Evolutionary conservation across 2,797 vertebrate genomes (phyloP).

Genomic region (Hyperoplus lanceolatus): DNA sequence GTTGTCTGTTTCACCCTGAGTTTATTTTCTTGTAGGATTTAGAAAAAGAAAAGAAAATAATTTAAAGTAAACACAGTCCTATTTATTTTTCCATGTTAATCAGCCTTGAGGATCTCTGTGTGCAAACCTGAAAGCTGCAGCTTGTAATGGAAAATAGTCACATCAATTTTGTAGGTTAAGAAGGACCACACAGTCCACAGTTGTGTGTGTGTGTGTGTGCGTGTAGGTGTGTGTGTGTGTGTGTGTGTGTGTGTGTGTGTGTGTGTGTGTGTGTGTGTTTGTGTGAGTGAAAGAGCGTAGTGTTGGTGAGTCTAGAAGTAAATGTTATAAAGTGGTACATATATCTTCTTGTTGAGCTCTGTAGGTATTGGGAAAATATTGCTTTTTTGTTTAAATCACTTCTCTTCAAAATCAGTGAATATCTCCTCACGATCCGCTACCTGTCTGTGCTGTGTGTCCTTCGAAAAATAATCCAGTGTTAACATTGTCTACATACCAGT

Average conservation of each 20-base stretch:
- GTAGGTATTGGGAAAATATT: neutral
- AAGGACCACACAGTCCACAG: constrained; percentile 50
- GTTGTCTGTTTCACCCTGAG: neutral
- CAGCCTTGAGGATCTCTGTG: constrained; percentile 20
- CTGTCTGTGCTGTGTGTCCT: too few relatives aligned
- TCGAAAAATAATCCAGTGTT: too few relatives aligned
- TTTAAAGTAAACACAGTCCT: neutral
- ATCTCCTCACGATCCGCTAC: too few relatives aligned
- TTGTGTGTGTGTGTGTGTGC: neutral
- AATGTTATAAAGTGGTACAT: neutral
- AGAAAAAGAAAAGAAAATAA: neutral
- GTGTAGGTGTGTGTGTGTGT: too few relatives aligned
- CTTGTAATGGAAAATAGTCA: constrained; percentile 39
- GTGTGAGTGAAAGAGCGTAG: constrained; percentile 31
- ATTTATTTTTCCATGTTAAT: constrained; percentile 55
- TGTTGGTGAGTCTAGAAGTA: constrained; percentile 10
- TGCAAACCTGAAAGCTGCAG: constrained; percentile 33
- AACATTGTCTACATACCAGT: too few relatives aligned
- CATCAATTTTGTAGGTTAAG: constrained; percentile 35
- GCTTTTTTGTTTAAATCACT: too few relatives aligned
- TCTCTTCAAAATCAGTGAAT: too few relatives aligned
- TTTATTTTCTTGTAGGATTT: neutral
- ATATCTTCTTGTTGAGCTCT: constrained; percentile 1
- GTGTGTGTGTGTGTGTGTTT: too few relatives aligned
- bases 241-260: too few relatives aligned